Percentiles rank a stretch among this genome's conserved stretches.
phyloP scores from a whole-genome alignment of 1,140 invertebrate species.

The Eueides isabella region DNA sequence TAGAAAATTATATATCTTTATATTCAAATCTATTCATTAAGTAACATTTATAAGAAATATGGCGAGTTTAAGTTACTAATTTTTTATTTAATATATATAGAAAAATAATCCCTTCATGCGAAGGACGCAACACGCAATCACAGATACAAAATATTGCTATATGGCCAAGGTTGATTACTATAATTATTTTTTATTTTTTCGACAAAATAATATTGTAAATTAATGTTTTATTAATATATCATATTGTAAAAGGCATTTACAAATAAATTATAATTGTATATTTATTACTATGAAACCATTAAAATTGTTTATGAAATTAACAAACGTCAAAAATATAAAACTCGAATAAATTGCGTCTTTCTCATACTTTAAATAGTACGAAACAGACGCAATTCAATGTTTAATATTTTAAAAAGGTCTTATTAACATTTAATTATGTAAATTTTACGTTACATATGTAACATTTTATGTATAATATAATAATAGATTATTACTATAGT shows the following conservation, averaged over 20 bases:
- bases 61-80: constrained; percentile 21
- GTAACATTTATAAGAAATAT: constrained; percentile 28
- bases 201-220: no score
- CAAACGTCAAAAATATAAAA: background rate
- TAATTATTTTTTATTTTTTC: no score
- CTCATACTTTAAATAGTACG: background rate
- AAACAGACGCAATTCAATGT: no score
- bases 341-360: background rate
- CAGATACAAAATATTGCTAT: constrained; percentile 43
- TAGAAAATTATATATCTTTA: constrained; percentile 35
- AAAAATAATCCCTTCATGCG: constrained; percentile 60
- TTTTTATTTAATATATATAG: constrained; percentile 34
- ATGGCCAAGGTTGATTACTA: background rate
- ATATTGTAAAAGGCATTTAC: no score
- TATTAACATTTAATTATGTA: no score
- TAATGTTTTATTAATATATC: no score
- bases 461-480: no score
- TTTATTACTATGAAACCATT: background rate
- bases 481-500: no score
- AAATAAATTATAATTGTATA: background rate
- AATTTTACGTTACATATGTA: no score
- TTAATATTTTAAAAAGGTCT: no score
- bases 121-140: constrained; percentile 75
- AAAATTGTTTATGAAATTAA: background rate
- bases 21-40: constrained; percentile 11